Percentiles rank a stretch among this genome's conserved stretches.
Conservation (phyloP, 2,113 vertebrate genomes). For the Egretta garzetta region DNA sequence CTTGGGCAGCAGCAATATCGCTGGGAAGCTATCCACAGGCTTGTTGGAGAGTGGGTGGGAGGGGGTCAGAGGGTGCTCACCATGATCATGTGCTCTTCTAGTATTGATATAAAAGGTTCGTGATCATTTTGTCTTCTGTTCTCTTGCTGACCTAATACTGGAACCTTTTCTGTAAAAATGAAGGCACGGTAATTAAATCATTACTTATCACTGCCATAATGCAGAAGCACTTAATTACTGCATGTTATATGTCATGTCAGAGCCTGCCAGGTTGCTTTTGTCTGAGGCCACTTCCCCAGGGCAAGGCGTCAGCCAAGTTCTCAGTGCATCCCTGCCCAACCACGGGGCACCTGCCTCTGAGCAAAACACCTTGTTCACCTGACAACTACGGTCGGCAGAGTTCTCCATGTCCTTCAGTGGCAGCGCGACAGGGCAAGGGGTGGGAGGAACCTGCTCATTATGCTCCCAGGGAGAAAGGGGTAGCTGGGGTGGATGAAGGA, state of each 20-base stretch:
- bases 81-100: not conserved
- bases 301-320: not conserved
- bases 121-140: not conserved
- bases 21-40: not conserved
- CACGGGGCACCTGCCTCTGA: fast-evolving
- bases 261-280: not conserved
- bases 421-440: not conserved
- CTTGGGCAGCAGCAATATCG: not conserved
- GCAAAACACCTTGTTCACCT: not conserved
- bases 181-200: not conserved
- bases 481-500: not conserved
- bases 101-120: fast-evolving
- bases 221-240: not conserved
- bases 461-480: not conserved
- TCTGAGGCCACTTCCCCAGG: not conserved
- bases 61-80: not conserved
- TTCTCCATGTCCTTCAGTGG: not conserved
- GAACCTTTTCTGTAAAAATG: not conserved
- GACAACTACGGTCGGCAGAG: not conserved
- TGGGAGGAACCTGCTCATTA: not conserved
- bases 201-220: not conserved
- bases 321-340: not conserved
- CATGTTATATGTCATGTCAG: not conserved
- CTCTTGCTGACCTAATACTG: not conserved
- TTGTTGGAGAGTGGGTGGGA: not conserved